Base-by-base conservation (phyloP, 2,113 vertebrate species). In the Gasterosteus nipponicus region DNA sequence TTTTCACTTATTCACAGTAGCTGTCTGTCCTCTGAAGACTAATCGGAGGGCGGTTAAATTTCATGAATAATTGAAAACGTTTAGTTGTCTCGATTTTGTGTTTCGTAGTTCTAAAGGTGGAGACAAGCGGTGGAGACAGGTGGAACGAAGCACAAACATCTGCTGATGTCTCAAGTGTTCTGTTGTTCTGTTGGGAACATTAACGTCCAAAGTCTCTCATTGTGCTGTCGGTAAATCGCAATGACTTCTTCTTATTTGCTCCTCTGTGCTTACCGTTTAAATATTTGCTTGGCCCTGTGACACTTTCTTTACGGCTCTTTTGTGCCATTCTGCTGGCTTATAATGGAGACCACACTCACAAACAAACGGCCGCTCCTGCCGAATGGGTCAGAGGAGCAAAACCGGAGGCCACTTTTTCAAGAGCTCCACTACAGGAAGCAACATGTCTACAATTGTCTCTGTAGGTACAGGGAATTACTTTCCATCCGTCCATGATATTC, bases 21-120 rank as follows among this genome's bases (percentile, higher is more conserved):
- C 76, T 83, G 80, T 87, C 70, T 77, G 73, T 80, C n/a, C 65
- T 84, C 70, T 86, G 77, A 82, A 84, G 77, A 78, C 69, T 77
- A 60, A 60, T 79, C 68, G 60, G 74, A 82, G 69, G 68, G 68
- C 2, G 39, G 41, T 59, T 61, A 69, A 42, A 79, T 56, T 12
- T 14, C 54, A 79, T 86, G 72, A 84, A 86, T 82, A 86, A 89
- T 66, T 75, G 59, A 83, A 77, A 3, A 60, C 26, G 41, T 80
- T 77, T n/a, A 61, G 77, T 75, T 49, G 56, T 81, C 59, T 63
- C 14, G 33, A 78, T 77, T 77, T 26, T 68, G 73, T 69, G 77
- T 80, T 77, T 72, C 70, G 60, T 63, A 31, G 33, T 73, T 69
- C 15, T 53, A 6, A 78, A 57, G 44, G 46, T 47, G 33, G 18